These are phyloP conservation scores for Rhyacichthys aspro DNA, from an alignment of 2,797 vertebrate genomes.

Conservation along the genomic window DNA sequence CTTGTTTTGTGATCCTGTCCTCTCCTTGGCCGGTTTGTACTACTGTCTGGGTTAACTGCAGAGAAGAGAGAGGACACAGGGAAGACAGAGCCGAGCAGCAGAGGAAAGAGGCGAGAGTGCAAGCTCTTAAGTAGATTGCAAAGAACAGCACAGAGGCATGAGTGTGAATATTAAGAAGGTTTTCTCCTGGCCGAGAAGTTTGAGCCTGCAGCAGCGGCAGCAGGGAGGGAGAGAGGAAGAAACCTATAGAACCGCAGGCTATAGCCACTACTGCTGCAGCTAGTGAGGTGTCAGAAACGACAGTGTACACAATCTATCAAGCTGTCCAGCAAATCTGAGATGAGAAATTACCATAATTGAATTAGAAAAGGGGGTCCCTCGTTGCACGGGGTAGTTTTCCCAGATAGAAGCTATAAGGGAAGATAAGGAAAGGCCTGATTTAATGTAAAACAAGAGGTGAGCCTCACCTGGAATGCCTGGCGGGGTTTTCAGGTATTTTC, in stretches of 20 bases:
- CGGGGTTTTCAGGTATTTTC: conserved; percentile 97
- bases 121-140: conserved; percentile 80
- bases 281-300: conserved; percentile 63
- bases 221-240: conserved; percentile 10
- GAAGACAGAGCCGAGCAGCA: conserved; percentile 49
- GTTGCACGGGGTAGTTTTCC: conserved; percentile 31
- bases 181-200: conserved; percentile 66
- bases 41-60: conserved; percentile 55
- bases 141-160: conserved; percentile 72
- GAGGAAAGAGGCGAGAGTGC: conserved; percentile 71
- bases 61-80: conserved; percentile 55
- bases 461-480: conserved; percentile 94
- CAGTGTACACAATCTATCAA: conserved; percentile 62
- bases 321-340: conserved; percentile 43
- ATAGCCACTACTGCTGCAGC: conserved; percentile 32
- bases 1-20: conserved; percentile 34
- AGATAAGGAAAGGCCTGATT: conserved; percentile 7
- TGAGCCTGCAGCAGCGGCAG: conserved; percentile 52
- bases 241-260: conserved; percentile 40
- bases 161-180: conserved; percentile 77
- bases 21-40: conserved; percentile 54
- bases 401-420: conserved; percentile 12
- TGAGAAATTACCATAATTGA: conserved; percentile 57
- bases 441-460: conserved; percentile 17
- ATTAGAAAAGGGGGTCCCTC: conserved; percentile 51